Evolutionary conservation across 1,140 invertebrate species (phyloP).

Genomic region (Proctacanthus coquilletti): DNA sequence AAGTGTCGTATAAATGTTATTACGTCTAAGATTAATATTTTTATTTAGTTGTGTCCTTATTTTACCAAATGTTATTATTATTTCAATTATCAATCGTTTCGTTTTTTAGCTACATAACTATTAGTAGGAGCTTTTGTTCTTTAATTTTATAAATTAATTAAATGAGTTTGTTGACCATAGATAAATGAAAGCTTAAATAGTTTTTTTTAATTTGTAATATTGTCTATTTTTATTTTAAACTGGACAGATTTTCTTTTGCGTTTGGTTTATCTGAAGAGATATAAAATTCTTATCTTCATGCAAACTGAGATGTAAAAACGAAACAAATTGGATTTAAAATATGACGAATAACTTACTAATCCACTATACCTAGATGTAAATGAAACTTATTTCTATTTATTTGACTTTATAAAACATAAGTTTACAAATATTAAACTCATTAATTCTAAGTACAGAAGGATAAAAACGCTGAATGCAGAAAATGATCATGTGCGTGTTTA

Average conservation of each 20-base stretch:
- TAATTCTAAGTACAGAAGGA: too few relatives aligned
- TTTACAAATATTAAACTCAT: too few relatives aligned
- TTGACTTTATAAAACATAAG: too few relatives aligned
- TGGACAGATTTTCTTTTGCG: background rate
- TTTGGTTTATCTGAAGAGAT: too few relatives aligned
- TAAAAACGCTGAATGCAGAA: too few relatives aligned
- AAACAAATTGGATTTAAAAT: too few relatives aligned
- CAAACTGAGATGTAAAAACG: too few relatives aligned
- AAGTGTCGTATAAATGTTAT: background rate
- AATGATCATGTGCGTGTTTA: too few relatives aligned
- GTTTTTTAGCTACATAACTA: background rate
- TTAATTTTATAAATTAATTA: background rate
- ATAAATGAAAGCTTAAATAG: background rate
- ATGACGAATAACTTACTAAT: too few relatives aligned
- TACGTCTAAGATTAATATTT: background rate
- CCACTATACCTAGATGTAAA: too few relatives aligned
- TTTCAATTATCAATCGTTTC: background rate
- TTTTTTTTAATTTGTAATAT: background rate
- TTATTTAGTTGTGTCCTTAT: background rate
- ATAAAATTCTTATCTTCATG: too few relatives aligned
- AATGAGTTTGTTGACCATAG: background rate
- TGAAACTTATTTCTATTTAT: too few relatives aligned
- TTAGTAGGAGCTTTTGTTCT: background rate
- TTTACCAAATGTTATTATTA: background rate
- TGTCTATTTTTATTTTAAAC: background rate